A percentile compares a stretch with the other conserved stretches of the same genome.
Conservation (phyloP, 2,113 vertebrate genomes). For the Mixornis gularis region DNA sequence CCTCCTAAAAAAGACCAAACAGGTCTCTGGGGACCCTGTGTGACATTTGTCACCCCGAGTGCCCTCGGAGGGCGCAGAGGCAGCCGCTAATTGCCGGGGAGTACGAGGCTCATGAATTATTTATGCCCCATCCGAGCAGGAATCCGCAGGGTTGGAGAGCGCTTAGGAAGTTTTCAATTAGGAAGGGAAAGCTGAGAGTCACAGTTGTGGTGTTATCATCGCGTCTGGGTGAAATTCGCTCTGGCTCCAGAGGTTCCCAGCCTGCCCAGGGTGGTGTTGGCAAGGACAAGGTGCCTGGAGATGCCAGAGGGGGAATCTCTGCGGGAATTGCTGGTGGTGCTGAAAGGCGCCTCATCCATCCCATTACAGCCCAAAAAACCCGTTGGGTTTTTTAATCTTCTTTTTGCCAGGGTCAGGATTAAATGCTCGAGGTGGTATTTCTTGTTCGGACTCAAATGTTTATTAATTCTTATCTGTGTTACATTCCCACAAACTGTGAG, state of each 20-base stretch:
- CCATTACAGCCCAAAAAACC: not conserved
- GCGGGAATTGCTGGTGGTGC: not conserved
- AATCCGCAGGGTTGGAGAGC: not conserved
- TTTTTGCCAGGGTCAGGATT: not conserved
- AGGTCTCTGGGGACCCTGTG: not conserved
- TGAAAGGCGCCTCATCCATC: not conserved
- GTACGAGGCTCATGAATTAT: not conserved
- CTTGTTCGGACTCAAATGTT: not conserved
- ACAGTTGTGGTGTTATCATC: not conserved
- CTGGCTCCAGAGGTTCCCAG: not conserved
- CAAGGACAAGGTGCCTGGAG: not conserved
- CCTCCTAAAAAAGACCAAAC: not conserved
- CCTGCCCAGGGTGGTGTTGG: not conserved
- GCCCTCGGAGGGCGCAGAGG: not conserved
- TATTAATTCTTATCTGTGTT: not conserved
- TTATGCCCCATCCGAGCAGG: not conserved
- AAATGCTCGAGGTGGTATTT: not conserved
- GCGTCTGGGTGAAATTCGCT: accelerated
- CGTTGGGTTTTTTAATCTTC: not conserved
- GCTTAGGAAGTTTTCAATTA: not conserved
- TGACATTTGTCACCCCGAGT: not conserved
- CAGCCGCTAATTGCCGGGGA: not conserved
- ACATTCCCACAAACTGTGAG: not conserved
- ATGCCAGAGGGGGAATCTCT: not conserved
- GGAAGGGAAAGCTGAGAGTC: not conserved